These are phyloP conservation scores for Didymodactylos carnosus DNA, from an alignment of 2,888 invertebrate genomes.

Conservation along the genomic window DNA sequence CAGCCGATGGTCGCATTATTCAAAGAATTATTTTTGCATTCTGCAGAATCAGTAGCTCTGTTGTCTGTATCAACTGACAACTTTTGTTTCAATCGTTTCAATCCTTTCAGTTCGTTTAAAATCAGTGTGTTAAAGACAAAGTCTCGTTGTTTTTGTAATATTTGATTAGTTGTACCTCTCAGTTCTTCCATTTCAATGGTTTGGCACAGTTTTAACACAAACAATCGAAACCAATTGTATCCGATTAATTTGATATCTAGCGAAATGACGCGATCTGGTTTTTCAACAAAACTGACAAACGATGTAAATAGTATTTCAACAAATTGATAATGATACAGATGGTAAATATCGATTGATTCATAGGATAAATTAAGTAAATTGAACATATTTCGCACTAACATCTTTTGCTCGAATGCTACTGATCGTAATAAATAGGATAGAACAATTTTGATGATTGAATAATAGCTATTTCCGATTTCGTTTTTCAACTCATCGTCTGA, in stretches of 20 bases:
- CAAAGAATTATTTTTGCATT: background rate
- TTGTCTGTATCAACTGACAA: background rate
- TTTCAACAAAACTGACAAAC: background rate
- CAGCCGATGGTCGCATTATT: background rate
- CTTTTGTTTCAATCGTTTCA: background rate
- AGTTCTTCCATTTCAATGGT: background rate
- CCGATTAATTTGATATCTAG: background rate
- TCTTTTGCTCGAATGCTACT: background rate
- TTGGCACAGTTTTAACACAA: background rate
- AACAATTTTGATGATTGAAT: background rate
- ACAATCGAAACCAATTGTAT: background rate
- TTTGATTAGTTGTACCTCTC: background rate
- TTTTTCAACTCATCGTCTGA: background rate
- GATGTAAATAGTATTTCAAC: background rate
- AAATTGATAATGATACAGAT: background rate
- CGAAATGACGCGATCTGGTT: background rate
- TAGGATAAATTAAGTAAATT: background rate
- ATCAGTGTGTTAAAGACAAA: background rate
- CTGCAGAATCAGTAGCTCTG: background rate
- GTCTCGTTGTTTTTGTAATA: background rate
- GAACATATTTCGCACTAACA: background rate
- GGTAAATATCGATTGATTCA: background rate
- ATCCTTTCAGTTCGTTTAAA: background rate
- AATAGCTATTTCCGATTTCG: background rate
- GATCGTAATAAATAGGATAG: background rate